Base-by-base conservation (phyloP, 2,113 vertebrate species). In the Rhinichthys klamathensis region DNA sequence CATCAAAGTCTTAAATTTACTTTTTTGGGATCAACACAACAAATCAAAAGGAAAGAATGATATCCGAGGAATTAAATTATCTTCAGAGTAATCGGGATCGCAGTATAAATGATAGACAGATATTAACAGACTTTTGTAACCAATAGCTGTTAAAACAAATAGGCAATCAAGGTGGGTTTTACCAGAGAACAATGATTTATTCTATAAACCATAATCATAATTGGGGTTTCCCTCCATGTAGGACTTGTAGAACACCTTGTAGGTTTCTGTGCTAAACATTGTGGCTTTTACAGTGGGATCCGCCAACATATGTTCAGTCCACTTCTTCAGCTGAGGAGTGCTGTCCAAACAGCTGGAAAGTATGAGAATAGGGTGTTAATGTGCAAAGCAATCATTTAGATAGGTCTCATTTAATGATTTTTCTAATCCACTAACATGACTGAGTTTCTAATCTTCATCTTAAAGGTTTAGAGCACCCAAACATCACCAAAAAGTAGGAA, bases 141-240 rank as follows among this genome's bases (percentile, higher is more conserved):
- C 3, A 23, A 77, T 6, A 13, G 38, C 32, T 12, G 75, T 58
- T 58, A 13, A 77, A 56, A 35, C 75, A 21, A 27, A 56, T 3
- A 76, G 65, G 21, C 9, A 72, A 63, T 27, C n/a, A 6, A 7
- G 6, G 32, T 58, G 13, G 27, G 32, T 25, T 72, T 44, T 44
- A 72, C 69, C 69, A 41, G 18, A 44, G 21, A 72, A 35, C 30
- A 69, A 69, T 21, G 3, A 69, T 49, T 21, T 67, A 27, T 49
- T 89, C 82, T 94, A 94, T 65, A 98, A 94, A 15, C 96, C 96
- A 25, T 93, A 96, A 90, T 99, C 96, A 89, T 91, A 98, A 46
- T 98, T 87, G 0, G 81, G 91, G 23, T 92, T 97, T 74, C 96
- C 95, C 56, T 94, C 92, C 2, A 88, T 0, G 79, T 93, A 97